Percentiles rank a stretch among this genome's conserved stretches.
These are phyloP conservation scores for Eilema sororculum DNA, from an alignment of 2,888 invertebrate species.

Conservation along the genomic window DNA sequence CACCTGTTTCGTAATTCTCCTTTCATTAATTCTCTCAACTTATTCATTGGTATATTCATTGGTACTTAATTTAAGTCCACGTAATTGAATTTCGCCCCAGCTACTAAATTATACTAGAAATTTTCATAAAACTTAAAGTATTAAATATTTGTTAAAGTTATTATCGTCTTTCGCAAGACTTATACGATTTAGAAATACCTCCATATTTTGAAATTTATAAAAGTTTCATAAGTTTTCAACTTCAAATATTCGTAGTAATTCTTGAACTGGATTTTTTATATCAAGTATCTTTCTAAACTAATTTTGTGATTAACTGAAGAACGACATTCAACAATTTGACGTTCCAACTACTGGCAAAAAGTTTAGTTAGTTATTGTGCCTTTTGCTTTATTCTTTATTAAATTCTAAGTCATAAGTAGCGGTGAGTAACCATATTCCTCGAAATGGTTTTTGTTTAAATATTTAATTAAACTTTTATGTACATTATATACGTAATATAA, in stretches of 20 bases:
- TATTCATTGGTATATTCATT: too few relatives aligned
- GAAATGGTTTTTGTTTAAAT: too few relatives aligned
- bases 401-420: too few relatives aligned
- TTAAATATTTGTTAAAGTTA: not conserved
- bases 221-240: conserved; percentile 10
- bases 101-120: not conserved
- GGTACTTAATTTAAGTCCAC: too few relatives aligned
- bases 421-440: too few relatives aligned
- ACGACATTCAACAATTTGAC: conserved; percentile 1
- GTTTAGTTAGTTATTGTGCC: too few relatives aligned
- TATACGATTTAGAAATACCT: not conserved
- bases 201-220: conserved; percentile 1
- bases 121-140: not conserved
- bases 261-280: not conserved
- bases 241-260: conserved; percentile 2
- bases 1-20: too few relatives aligned
- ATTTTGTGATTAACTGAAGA: not conserved
- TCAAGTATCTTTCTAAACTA: not conserved
- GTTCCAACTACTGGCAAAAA: conserved; percentile 15
- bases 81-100: not conserved
- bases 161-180: not conserved
- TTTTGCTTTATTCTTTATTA: too few relatives aligned
- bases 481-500: too few relatives aligned
- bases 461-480: too few relatives aligned
- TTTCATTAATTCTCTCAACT: too few relatives aligned